These are phyloP conservation scores for Drosophila pruinosa DNA, from an alignment of 1,140 invertebrate species.

Conservation along the genomic window DNA sequence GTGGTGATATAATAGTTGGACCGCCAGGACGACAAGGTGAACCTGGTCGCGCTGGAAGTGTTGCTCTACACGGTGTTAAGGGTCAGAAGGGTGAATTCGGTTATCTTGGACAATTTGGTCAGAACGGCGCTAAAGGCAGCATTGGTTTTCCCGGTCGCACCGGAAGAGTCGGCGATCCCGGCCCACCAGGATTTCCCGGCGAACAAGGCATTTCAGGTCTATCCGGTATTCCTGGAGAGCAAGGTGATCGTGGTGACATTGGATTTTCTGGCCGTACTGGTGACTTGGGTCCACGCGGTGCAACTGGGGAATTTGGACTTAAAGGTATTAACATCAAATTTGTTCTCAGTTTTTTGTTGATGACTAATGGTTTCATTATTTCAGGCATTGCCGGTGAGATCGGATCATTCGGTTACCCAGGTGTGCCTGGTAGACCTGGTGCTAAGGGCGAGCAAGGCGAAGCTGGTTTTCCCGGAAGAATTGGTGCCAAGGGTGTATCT, in stretches of 20 bases:
- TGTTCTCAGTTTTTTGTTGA: constrained; percentile 47
- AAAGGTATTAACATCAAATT: constrained; percentile 83
- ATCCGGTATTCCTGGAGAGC: constrained; percentile 84
- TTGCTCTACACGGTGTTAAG: constrained; percentile 85
- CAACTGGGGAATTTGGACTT: constrained; percentile 84
- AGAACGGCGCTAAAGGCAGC: constrained; percentile 71
- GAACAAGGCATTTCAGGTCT: constrained; percentile 83
- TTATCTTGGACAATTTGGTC: constrained; percentile 40
- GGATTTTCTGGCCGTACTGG: constrained; percentile 84
- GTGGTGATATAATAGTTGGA: constrained; percentile 85
- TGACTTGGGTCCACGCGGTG: constrained; percentile 83
- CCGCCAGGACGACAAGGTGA: constrained; percentile 84
- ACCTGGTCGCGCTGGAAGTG: constrained; percentile 84
- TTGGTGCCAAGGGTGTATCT: constrained; percentile 83
- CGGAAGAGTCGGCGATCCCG: constrained; percentile 84
- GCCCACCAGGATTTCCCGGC: constrained; percentile 83
- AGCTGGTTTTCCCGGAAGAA: constrained; percentile 84
- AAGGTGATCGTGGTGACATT: constrained; percentile 85
- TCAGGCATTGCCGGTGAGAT: constrained; percentile 82
- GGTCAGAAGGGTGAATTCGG: constrained; percentile 85
- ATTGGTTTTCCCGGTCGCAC: constrained; percentile 84
- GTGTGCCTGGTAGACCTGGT: constrained; percentile 75
- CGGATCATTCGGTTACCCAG: constrained; percentile 84
- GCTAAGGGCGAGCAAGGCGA: constrained; percentile 84
- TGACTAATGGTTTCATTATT: constrained; percentile 9